Evolutionary conservation across 2,113 vertebrate genomes (phyloP).

Genomic region (Ammodramus savannarum): DNA sequence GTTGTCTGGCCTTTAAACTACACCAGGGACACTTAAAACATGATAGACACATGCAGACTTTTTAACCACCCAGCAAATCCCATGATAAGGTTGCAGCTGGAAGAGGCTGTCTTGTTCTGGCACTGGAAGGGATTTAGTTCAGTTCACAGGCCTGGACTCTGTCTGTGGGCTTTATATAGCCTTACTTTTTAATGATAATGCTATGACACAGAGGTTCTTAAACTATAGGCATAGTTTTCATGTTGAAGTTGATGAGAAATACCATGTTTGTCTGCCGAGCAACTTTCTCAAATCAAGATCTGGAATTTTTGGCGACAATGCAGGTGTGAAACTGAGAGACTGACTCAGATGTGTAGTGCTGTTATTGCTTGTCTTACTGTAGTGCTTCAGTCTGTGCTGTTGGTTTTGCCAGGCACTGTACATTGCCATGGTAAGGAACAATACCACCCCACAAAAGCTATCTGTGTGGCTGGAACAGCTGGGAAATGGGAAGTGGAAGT

Average conservation of each 20-base stretch:
- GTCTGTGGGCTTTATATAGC: neutral
- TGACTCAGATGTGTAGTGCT: neutral
- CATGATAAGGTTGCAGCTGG: neutral
- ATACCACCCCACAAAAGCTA: neutral
- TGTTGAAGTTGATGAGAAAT: neutral
- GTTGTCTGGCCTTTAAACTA: neutral
- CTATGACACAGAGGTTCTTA: neutral
- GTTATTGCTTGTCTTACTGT: neutral
- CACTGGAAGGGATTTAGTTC: neutral
- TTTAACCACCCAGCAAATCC: neutral
- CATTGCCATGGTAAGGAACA: neutral
- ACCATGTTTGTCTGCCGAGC: neutral
- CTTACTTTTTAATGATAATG: neutral
- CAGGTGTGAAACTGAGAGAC: neutral
- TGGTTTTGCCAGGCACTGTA: neutral
- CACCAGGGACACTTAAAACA: neutral
- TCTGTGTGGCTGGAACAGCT: neutral
- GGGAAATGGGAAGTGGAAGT: neutral
- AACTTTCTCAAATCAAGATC: neutral
- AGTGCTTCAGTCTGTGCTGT: neutral
- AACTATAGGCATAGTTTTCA: neutral
- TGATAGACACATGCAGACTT: neutral
- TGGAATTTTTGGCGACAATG: neutral
- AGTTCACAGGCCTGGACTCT: neutral
- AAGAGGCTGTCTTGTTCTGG: neutral